Base-by-base conservation (phyloP, 2,888 invertebrate species). In the Esperia sulphurella region DNA sequence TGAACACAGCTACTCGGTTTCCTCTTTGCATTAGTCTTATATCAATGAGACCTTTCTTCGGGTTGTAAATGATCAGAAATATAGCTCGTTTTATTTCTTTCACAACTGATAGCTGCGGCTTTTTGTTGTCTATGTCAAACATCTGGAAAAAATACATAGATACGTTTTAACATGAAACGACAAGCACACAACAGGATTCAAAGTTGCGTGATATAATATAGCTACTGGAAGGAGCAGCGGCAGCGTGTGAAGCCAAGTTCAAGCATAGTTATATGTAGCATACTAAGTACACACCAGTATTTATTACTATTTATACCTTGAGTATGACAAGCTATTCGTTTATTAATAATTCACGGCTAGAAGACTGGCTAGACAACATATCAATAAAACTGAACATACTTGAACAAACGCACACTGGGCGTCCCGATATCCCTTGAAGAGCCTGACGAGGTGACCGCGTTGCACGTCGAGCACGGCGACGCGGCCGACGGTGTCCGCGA, bases 371-470 rank as follows among this genome's bases (percentile, higher is more conserved):
- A 30, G 8, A 30, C 8, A 30, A 33, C 10, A 33, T 1, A 33
- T 4, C 10, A 33, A 5, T 3, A 33, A 5, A 10, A 10, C 7
- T 33, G 37, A 6, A 37, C 37, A 0, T 57, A 96, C 95, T 81
- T 96, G 95, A 39, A 98, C 89, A 92, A 98, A 99, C 1, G 96
- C 97, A 75, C 97, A 96, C 74, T 98, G 96, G 0, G 98, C 98
- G 74, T 98, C 97, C 45, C 98, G 91, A 78, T 97, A 99, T 3
- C 99, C 98, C 89, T 98, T 98, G 92, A 98, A 97, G 71, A 98
- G 93, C 45, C 97, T 91, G 37, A 98, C 83, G 21, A 95, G 93
- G 46, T 95, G 91, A 0, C 97, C 97, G 57, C 92, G 92, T 43
- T 91, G 91, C 10, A 96, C 93, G 80, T 99, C 98, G 31, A 99